Conservation (phyloP, 1,140 invertebrate species). For the Drosophila obscura region DNA sequence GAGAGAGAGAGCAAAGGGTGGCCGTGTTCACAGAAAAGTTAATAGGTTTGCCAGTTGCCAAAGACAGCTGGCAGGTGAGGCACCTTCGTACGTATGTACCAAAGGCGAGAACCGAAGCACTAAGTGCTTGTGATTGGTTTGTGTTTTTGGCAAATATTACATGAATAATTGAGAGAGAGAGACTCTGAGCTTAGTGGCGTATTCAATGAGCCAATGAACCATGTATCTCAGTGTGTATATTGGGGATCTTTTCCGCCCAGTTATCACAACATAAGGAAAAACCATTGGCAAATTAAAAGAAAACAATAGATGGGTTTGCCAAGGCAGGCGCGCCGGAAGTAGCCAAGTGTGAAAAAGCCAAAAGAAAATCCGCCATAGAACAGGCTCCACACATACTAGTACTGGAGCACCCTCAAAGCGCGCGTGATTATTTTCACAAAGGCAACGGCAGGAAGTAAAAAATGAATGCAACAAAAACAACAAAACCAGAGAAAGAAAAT, state of each 20-base stretch:
- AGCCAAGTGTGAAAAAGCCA: conserved; percentile 80
- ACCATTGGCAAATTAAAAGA: conserved; percentile 73
- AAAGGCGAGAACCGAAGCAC: too few species aligned
- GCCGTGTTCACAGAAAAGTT: conserved; percentile 47
- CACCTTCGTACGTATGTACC: conserved; percentile 22
- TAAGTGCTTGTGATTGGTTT: conserved; percentile 53
- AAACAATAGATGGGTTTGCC: conserved; percentile 62
- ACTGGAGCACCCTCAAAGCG: conserved; percentile 59
- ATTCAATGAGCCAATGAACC: conserved; percentile 20
- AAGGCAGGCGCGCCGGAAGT: conserved; percentile 62
- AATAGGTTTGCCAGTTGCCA: conserved; percentile 77
- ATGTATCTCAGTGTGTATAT: not conserved
- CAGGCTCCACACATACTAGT: not conserved
- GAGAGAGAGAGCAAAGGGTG: not conserved
- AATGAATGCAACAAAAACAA: conserved; percentile 26
- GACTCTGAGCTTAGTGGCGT: too few species aligned
- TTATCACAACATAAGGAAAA: conserved; percentile 30
- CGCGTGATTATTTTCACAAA: conserved; percentile 81
- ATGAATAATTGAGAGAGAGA: conserved; percentile 33
- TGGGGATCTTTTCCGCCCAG: not conserved
- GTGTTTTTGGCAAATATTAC: conserved; percentile 45
- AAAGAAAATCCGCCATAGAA: conserved; percentile 60
- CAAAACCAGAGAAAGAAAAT: conserved; percentile 37
- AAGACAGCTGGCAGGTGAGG: conserved; percentile 42
- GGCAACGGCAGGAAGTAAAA: conserved; percentile 75